A percentile compares a stretch with the other conserved stretches of the same genome.
Conservation (phyloP, 2,888 invertebrate species). For the Leucophora obtusa region DNA sequence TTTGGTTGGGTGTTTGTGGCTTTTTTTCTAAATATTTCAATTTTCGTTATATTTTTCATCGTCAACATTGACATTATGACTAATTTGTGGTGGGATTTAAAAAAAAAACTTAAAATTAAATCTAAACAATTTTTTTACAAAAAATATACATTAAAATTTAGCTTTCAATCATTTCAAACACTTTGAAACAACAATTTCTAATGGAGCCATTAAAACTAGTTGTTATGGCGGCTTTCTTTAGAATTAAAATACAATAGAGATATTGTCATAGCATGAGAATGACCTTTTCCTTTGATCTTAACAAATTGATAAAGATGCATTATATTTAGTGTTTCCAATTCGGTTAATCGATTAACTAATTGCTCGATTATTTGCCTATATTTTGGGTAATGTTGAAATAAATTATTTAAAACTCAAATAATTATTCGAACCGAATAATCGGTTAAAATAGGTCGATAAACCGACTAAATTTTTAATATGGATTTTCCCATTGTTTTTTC, state of each 20-base stretch:
- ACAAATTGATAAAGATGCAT: constrained; percentile 33
- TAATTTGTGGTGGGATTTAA: constrained; percentile 61
- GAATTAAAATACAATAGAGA: background rate
- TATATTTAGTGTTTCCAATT: no score
- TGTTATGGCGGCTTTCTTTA: background rate
- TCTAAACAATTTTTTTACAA: constrained; percentile 26
- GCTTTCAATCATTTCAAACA: constrained; percentile 13
- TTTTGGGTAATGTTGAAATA: no score
- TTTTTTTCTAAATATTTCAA: background rate
- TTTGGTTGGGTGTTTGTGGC: constrained; percentile 17
- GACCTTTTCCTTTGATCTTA: constrained; percentile 36
- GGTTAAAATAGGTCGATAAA: no score
- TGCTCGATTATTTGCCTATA: no score
- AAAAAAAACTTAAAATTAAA: constrained; percentile 29
- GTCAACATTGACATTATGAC: constrained; percentile 59
- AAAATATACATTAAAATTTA: constrained; percentile 12
- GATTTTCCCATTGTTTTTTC: no score
- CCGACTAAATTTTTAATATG: no score
- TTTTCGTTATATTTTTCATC: constrained; percentile 30
- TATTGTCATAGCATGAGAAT: background rate
- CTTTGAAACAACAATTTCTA: constrained; percentile 2
- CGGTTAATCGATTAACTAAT: no score
- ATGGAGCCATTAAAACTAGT: constrained; percentile 23
- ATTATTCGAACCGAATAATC: no score
- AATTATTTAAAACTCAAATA: no score